Base-by-base conservation (phyloP, 1,140 invertebrate genomes). In the Heliconius himera region DNA sequence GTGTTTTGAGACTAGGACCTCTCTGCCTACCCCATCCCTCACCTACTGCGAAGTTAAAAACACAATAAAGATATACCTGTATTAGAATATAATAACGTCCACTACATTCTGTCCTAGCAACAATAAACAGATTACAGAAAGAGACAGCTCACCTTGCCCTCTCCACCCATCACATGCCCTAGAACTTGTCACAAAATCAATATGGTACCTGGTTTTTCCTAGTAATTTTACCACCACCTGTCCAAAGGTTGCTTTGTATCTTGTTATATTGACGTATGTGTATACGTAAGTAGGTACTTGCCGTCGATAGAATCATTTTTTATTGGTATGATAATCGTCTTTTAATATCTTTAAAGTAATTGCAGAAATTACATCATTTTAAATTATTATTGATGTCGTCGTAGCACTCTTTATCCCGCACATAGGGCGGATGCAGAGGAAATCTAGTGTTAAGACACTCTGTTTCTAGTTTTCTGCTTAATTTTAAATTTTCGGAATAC, bases 171-270 rank as follows among this genome's bases (percentile, higher is more conserved):
- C 54, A 60, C n/a, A 60, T 60, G 56, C 22, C 74, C 60, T 76
- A 70, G 56, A 75, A 46, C 60, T 76, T 41, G 38, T 49, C 41
- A 26, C 22, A 70, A 70, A 46, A 76, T 76, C 74, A 38, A 76
- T 76, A 70, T 46, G 16, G 22, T 51, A 22, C 22, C 74, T 38
- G 74, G 74, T 76, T 76, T 76, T 76, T 76, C 74, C 74, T 76
- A 70, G 56, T 70, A 76, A 46, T 26, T 18, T 46, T 5, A 70
- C 60, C 18, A 74, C 41, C 49, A 74, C 41, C 49, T 66, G 60
- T 29, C 26, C 60, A 66, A 66, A 66, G 60, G 26, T 66, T 66
- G 26, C 26, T 29, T 29, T 6, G 11, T 66, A 5, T 29, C 26
- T 22, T 66, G 60, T 66, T 29, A 3, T 16, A 66, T 66, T 66